These are phyloP conservation scores for Alcedo atthis DNA, from an alignment of 2,797 vertebrate species.

Conservation along the genomic window DNA sequence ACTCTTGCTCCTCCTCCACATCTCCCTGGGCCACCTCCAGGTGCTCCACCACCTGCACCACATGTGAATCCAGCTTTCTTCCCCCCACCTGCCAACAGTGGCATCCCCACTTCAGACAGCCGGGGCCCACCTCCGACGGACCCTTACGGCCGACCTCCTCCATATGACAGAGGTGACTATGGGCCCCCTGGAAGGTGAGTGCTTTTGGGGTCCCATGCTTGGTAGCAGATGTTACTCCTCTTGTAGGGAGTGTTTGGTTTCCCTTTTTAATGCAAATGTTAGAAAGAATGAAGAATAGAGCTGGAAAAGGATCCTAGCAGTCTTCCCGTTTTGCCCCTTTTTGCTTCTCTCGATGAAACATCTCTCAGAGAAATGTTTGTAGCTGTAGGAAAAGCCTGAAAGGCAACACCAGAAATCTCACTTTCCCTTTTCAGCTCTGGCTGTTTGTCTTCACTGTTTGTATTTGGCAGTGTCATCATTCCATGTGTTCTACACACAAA, in stretches of 20 bases:
- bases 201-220: not conserved
- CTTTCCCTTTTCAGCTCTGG: constrained; percentile 16
- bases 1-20: constrained; percentile 95
- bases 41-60: constrained; percentile 95
- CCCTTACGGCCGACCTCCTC: constrained; percentile 93
- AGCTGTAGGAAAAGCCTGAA: constrained; percentile 5
- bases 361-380: not conserved
- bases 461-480: not conserved
- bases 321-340: not conserved
- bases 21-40: constrained; percentile 94
- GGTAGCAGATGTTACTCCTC: not conserved
- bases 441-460: constrained; percentile 4
- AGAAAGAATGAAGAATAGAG: not conserved
- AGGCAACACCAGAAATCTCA: not conserved
- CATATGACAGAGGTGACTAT: constrained; percentile 96
- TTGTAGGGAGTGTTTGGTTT: not conserved
- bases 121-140: constrained; percentile 92
- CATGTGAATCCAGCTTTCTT: constrained; percentile 99
- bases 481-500: not conserved
- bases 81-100: constrained; percentile 94
- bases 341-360: not conserved
- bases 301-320: not conserved
- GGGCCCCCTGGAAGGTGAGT: constrained; percentile 96
- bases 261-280: not conserved
- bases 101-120: constrained; percentile 92